Percentiles rank a stretch among this genome's conserved stretches.
These are phyloP conservation scores for Drosophila algonquin DNA, from an alignment of 2,888 invertebrate species.

Conservation along the genomic window DNA sequence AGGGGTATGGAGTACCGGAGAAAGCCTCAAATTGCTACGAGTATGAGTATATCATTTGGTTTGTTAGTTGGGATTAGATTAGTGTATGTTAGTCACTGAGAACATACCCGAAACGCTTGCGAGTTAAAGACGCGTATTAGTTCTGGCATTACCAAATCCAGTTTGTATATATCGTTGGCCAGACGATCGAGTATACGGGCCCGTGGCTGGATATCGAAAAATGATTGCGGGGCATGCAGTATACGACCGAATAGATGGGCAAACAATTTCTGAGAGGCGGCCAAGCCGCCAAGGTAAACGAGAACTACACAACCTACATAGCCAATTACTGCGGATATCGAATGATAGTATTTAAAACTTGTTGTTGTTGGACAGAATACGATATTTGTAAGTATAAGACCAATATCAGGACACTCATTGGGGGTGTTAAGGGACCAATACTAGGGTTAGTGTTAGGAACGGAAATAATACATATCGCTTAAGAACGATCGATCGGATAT, in stretches of 20 bases:
- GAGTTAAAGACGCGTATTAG: conserved; percentile 62
- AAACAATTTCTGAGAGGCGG: conserved; percentile 85
- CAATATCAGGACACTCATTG: background rate
- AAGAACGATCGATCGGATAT: background rate
- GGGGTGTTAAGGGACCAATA: conserved; percentile 31
- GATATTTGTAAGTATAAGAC: background rate
- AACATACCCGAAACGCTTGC: conserved; percentile 81
- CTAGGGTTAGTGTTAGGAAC: conserved; percentile 7
- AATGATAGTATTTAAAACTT: background rate
- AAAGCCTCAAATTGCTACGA: conserved; percentile 56
- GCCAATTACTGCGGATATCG: conserved; percentile 58
- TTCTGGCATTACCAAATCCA: conserved; percentile 85
- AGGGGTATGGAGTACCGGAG: background rate
- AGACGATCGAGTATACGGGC: conserved; percentile 88
- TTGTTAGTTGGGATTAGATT: conserved; percentile 41
- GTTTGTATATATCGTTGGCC: conserved; percentile 85
- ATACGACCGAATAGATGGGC: conserved; percentile 84
- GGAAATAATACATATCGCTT: background rate
- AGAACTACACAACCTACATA: conserved; percentile 74
- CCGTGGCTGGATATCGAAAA: conserved; percentile 87
- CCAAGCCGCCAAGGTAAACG: conserved; percentile 85
- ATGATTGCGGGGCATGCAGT: conserved; percentile 85
- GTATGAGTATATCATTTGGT: background rate
- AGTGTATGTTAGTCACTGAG: conserved; percentile 50
- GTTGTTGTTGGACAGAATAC: background rate